Evolutionary conservation across 2,797 vertebrate genomes (phyloP).

Genomic region (Mormyrops attenuatus): DNA sequence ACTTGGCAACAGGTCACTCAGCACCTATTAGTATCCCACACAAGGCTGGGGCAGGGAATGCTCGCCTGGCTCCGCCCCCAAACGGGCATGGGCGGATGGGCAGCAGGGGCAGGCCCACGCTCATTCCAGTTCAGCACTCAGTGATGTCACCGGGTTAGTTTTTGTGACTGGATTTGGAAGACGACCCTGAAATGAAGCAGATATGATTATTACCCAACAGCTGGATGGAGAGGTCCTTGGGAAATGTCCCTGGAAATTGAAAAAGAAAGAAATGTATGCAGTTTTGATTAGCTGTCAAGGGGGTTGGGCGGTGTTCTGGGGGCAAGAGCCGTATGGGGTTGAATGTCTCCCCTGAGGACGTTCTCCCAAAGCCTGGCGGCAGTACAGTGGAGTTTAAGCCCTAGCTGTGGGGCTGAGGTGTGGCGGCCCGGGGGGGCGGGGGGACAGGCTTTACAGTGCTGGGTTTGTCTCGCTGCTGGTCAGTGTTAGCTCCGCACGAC

Average conservation of each 20-base stretch:
- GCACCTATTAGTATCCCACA: constrained; percentile 43
- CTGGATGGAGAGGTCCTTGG: background rate
- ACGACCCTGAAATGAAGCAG: background rate
- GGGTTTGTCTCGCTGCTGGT: constrained; percentile 44
- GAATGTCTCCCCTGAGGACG: background rate
- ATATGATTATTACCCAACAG: background rate
- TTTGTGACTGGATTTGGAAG: background rate
- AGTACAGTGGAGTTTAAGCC: background rate
- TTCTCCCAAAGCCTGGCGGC: constrained; percentile 16
- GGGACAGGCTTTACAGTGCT: constrained; percentile 46
- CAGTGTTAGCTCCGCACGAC: constrained; percentile 52
- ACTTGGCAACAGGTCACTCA: constrained; percentile 58
- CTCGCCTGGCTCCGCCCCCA: constrained; percentile 25
- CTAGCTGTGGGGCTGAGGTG: constrained; percentile 35
- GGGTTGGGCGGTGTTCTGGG: background rate
- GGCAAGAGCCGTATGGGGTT: background rate
- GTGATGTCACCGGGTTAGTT: background rate
- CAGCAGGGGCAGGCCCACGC: background rate
- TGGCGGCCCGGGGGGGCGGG: constrained; percentile 19
- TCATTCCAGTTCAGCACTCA: background rate
- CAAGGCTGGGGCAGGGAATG: constrained; percentile 27
- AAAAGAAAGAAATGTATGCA: constrained; percentile 5
- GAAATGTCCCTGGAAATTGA: background rate
- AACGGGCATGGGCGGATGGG: background rate
- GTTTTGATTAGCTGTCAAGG: background rate